Evolutionary conservation across 2,113 vertebrate genomes (phyloP).

Genomic region (Crotophaga sulcirostris): DNA sequence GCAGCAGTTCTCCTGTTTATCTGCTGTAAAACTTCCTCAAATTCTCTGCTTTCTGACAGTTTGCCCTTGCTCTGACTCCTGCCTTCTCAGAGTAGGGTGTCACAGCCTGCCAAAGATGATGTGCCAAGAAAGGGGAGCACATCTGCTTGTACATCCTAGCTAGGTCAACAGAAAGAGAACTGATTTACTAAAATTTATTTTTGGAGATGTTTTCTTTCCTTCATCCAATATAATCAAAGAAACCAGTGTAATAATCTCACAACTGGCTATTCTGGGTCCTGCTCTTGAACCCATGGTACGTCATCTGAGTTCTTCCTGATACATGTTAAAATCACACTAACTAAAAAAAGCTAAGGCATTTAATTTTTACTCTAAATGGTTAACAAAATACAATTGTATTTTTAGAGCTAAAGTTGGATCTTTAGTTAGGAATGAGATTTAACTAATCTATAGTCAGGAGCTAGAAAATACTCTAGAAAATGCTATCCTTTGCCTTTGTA

Average conservation of each 20-base stretch:
- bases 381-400: neutral
- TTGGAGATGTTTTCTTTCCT: neutral
- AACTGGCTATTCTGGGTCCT: neutral
- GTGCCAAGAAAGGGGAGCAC: neutral
- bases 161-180: neutral
- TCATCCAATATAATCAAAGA: neutral
- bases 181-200: neutral
- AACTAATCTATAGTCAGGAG: neutral
- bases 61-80: conserved; percentile 29
- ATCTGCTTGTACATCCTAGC: neutral
- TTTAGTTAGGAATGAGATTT: neutral
- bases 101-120: neutral
- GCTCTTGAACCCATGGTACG: neutral
- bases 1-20: neutral
- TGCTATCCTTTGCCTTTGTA: neutral
- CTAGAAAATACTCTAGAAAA: neutral
- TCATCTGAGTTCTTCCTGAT: neutral
- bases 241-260: neutral
- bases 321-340: neutral
- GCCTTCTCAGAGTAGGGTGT: neutral
- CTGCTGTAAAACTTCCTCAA: neutral
- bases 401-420: neutral
- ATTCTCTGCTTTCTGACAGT: conserved; percentile 5
- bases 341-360: neutral
- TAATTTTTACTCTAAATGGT: neutral